These are phyloP conservation scores for Propithecus deckenii DNA, from an alignment of 2,797 vertebrate genomes.

Conservation along the genomic window DNA sequence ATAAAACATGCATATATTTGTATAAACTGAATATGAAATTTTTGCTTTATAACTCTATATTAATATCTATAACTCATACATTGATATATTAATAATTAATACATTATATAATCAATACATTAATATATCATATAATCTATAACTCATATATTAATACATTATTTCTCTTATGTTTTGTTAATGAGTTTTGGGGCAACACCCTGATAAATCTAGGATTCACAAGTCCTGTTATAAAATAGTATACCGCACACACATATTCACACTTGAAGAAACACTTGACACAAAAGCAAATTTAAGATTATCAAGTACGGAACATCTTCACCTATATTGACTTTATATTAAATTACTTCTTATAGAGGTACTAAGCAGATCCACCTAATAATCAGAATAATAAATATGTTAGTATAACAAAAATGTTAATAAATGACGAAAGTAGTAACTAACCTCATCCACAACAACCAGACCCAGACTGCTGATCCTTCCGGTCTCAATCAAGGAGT, in stretches of 20 bases:
- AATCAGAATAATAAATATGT: neutral
- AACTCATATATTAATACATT: neutral
- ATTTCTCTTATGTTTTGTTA: neutral
- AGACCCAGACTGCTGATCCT: slow-evolving; percentile 90
- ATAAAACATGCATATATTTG: neutral
- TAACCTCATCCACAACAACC: slow-evolving; percentile 96
- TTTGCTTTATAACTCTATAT: slow-evolving; percentile 3
- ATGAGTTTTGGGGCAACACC: neutral
- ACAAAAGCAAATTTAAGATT: slow-evolving; percentile 38
- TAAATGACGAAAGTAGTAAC: slow-evolving; percentile 49
- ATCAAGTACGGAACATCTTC: neutral
- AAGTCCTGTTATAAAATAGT: slow-evolving; percentile 25
- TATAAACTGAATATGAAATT: neutral
- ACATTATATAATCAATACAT: too few species aligned
- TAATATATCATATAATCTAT: too few species aligned
- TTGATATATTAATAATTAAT: too few species aligned
- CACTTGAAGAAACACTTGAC: slow-evolving; percentile 37
- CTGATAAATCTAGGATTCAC: neutral
- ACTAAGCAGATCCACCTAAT: neutral
- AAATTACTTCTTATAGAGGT: neutral
- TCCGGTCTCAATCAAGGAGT: slow-evolving; percentile 92
- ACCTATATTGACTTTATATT: neutral
- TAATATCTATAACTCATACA: too few species aligned
- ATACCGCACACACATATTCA: neutral
- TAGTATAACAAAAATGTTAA: slow-evolving; percentile 9